Percentiles rank a stretch among this genome's conserved stretches.
phyloP scores from a whole-genome alignment of 2,113 vertebrate genomes.

The Suncus etruscus region DNA sequence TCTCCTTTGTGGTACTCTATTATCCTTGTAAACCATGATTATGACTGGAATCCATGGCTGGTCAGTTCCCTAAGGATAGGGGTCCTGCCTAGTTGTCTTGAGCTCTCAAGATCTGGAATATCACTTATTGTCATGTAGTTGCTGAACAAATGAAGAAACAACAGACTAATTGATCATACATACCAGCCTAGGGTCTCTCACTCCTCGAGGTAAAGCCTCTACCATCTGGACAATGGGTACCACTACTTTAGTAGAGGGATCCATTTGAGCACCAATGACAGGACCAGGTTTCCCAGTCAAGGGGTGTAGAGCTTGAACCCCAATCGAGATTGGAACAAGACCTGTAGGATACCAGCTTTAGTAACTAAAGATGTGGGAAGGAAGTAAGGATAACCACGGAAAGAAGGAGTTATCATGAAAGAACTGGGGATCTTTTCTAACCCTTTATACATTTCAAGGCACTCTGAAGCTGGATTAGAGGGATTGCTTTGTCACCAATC shows the following conservation, averaged over 20 bases:
- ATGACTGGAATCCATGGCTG: background rate
- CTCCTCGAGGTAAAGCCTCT: constrained; percentile 84
- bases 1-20: background rate
- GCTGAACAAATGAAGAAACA: background rate
- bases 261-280: constrained; percentile 89
- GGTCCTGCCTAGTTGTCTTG: background rate
- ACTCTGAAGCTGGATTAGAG: background rate
- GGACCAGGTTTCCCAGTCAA: constrained; percentile 88
- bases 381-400: background rate
- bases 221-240: constrained; percentile 89
- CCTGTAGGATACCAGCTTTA: constrained; percentile 84
- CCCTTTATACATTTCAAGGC: background rate
- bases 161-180: background rate
- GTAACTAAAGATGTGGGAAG: background rate
- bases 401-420: background rate
- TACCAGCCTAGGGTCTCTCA: constrained; percentile 88
- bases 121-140: background rate
- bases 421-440: background rate
- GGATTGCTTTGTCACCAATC: background rate
- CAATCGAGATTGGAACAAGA: constrained; percentile 90
- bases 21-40: background rate
- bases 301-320: constrained; percentile 89
- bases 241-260: constrained; percentile 84
- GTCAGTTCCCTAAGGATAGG: background rate
- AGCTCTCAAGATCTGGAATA: background rate